Evolutionary conservation across 2,888 invertebrate species (phyloP), one percentile per base, ranked within the genome.

Genomic region (Phlogophora meticulosa): DNA sequence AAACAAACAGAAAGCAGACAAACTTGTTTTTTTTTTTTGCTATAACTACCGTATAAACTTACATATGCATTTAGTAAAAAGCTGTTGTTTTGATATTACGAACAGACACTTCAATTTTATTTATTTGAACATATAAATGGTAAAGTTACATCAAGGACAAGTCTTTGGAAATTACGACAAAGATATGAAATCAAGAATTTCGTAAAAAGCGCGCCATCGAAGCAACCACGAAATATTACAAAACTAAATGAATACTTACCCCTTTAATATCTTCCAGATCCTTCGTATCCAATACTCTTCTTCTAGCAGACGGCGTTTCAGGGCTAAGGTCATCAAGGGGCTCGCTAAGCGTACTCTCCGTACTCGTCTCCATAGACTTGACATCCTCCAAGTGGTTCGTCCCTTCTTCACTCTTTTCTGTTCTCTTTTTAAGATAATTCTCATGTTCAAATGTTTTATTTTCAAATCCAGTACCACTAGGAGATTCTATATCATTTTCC

Each of bases 361-460:
- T 94, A 71, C 94, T 95, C 0, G 94, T 94, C 53, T 95, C 95
- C 95, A 95, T 95, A 1, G 93, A 93, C 51, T 92, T 94, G 0
- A 87, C 84, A 43, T 89, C 93, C 59, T 95, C 91, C 42, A 90
- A 90, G 34, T 83, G 78, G 63, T 80, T 82, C 3, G 87, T 88
- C 69, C 89, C 86, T 17, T 89, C 89, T 36, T 82, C 93, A 38
- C 85, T 88, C 61, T 93, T 94, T 61, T 95, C 95, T 0, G 91
- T 92, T 36, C 95, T 91, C 68, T 93, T 94, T 86, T 95, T 91
- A 60, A 95, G 83, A 80, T 90, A 93, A 85, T 96, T 94, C 81
- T 96, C 93, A 83, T 95, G 94, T 81, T 95, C 94, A 78, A 95
- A 93, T 0, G 95, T 94, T 77, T 94, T 94, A 57, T 95, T 94